Evolutionary conservation across 2,113 vertebrate species (phyloP).

Genomic region (Oceanodroma tethys): DNA sequence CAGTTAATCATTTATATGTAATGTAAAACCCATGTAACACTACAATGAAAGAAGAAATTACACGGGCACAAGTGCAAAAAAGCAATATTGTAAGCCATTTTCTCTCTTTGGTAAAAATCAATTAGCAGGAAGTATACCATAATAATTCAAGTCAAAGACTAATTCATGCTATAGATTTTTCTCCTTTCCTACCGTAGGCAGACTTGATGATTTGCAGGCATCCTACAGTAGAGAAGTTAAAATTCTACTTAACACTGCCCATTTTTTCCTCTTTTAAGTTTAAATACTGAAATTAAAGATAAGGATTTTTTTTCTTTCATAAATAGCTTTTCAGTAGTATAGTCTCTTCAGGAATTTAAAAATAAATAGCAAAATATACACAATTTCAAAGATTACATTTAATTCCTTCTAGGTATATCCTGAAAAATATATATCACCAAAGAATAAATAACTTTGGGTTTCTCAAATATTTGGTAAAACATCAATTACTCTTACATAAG

Average conservation of each 20-base stretch:
- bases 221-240: not conserved
- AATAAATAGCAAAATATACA: conserved; percentile 69
- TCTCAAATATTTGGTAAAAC: conserved; percentile 52
- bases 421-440: conserved; percentile 10
- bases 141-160: conserved; percentile 35
- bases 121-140: not conserved
- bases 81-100: conserved; percentile 16
- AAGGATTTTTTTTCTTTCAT: not conserved
- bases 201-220: not conserved
- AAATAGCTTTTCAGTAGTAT: conserved; percentile 52
- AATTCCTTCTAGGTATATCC: conserved; percentile 6
- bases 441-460: conserved; percentile 59
- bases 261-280: conserved; percentile 8
- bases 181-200: not conserved
- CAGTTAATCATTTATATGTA: not conserved
- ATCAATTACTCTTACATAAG: not conserved
- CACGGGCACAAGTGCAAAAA: conserved; percentile 48
- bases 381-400: conserved; percentile 10
- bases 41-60: conserved; percentile 16
- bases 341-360: conserved; percentile 26
- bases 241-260: not conserved
- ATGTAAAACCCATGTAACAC: conserved; percentile 18
- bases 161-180: not conserved
- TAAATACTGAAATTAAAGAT: conserved; percentile 38
- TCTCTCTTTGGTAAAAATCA: conserved; percentile 55